Conservation (phyloP, 2,113 vertebrate species). For the Pygathrix nemaeus region DNA sequence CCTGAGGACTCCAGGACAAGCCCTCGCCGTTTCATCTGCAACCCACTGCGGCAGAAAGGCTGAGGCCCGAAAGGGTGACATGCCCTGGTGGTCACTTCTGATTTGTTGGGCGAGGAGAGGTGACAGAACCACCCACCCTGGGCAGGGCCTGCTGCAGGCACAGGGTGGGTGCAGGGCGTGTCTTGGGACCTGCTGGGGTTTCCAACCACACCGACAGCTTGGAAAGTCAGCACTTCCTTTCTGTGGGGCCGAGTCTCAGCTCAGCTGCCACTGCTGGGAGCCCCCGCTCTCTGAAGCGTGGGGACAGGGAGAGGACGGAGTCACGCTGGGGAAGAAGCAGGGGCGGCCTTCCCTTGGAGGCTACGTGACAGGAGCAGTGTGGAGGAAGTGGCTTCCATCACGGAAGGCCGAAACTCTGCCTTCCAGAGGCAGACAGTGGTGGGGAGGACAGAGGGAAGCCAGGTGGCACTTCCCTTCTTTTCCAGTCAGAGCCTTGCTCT, state of each 20-base stretch:
- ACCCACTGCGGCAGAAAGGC: accelerated
- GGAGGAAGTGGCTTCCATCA: neutral
- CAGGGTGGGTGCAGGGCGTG: neutral
- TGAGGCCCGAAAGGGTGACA: neutral
- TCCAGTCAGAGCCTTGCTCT: neutral
- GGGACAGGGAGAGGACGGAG: neutral
- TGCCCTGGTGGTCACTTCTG: neutral
- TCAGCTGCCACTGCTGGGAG: neutral
- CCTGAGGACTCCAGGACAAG: accelerated
- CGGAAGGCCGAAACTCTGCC: neutral
- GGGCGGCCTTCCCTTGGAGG: neutral
- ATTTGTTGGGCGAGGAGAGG: neutral
- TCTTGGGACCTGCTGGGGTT: neutral
- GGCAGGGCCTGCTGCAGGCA: neutral
- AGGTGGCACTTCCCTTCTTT: too few relatives aligned
- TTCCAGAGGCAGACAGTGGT: neutral
- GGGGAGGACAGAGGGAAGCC: neutral
- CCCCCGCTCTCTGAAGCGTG: neutral
- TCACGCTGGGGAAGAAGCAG: neutral
- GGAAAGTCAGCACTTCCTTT: slow-evolving; percentile 24
- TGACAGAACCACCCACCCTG: neutral
- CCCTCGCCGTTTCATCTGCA: neutral
- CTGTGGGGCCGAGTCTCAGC: neutral
- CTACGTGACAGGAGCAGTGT: accelerated
- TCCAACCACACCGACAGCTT: neutral